Evolutionary conservation across 2,797 vertebrate species (phyloP).

Genomic region (Epinephelus coioides): DNA sequence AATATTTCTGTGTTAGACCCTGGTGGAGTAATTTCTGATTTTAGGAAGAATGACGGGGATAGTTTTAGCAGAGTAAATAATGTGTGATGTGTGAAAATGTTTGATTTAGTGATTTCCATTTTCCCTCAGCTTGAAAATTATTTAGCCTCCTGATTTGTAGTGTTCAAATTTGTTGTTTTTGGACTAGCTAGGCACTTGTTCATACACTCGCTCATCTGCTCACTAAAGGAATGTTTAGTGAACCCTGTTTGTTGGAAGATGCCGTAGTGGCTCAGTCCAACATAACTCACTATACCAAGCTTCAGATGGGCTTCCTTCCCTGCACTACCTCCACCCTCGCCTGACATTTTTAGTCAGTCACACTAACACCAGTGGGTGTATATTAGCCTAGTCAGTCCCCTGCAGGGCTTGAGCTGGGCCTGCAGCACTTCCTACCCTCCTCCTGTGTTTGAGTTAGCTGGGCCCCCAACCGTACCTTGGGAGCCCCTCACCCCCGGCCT

Average conservation of each 20-base stretch:
- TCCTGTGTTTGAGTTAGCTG: slow-evolving; percentile 79
- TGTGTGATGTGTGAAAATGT: slow-evolving; percentile 69
- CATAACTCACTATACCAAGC: slow-evolving; percentile 69
- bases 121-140: slow-evolving; percentile 45
- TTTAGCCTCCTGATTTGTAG: slow-evolving; percentile 49
- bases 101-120: slow-evolving; percentile 55
- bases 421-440: slow-evolving; percentile 75
- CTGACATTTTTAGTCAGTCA: slow-evolving; percentile 79
- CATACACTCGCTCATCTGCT: slow-evolving; percentile 76
- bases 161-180: slow-evolving; percentile 54
- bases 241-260: slow-evolving; percentile 77
- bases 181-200: slow-evolving; percentile 66
- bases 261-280: slow-evolving; percentile 76
- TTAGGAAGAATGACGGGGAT: slow-evolving; percentile 47
- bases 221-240: slow-evolving; percentile 83
- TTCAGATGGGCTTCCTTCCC: slow-evolving; percentile 80
- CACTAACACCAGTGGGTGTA: slow-evolving; percentile 78
- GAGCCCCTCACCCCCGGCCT: slow-evolving; percentile 81
- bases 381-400: slow-evolving; percentile 75
- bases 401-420: slow-evolving; percentile 71
- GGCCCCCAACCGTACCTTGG: slow-evolving; percentile 79
- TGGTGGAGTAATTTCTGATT: slow-evolving; percentile 60
- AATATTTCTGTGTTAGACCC: slow-evolving; percentile 69
- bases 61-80: slow-evolving; percentile 51
- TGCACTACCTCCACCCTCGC: slow-evolving; percentile 82